Evolutionary conservation across 2,797 vertebrate species (phyloP).

Genomic region (Antennarius maculatus): DNA sequence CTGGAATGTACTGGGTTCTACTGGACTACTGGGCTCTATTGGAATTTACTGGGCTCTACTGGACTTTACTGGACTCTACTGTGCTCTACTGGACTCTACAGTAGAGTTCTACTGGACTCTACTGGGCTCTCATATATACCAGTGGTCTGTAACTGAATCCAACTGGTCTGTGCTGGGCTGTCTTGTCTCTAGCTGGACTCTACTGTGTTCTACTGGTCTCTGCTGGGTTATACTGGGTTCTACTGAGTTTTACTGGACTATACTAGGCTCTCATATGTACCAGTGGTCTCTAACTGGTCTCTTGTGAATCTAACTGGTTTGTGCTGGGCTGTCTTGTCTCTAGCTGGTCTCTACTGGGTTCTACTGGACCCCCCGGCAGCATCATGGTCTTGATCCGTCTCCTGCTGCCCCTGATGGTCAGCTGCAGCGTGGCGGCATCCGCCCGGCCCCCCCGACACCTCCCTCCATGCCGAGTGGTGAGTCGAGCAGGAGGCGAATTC

Average conservation of each 20-base stretch:
- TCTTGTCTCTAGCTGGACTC: no score
- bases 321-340: not conserved
- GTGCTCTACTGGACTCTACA: no score
- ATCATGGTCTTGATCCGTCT: conserved; percentile 85
- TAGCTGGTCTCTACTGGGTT: conserved; percentile 6
- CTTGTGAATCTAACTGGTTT: conserved; percentile 21
- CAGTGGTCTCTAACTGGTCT: no score
- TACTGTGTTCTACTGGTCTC: no score
- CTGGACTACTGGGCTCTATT: no score
- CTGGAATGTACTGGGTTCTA: no score
- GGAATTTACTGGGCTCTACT: no score
- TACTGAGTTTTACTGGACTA: not conserved
- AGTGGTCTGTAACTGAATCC: no score
- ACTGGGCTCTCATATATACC: no score
- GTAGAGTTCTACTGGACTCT: no score
- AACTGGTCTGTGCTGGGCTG: conserved; percentile 1
- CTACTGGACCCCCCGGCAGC: conserved; percentile 67
- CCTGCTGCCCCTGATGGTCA: conserved; percentile 80
- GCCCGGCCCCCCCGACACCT: conserved; percentile 65
- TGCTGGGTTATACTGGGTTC: no score
- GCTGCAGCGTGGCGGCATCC: conserved; percentile 67
- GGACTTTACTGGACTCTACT: no score
- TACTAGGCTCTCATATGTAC: not conserved
- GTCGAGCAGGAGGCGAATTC: conserved; percentile 45
- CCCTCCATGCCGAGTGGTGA: conserved; percentile 85